A percentile compares a stretch with the other conserved stretches of the same genome.
phyloP scores from a whole-genome alignment of 2,113 vertebrate genomes.

The Crotophaga sulcirostris region DNA sequence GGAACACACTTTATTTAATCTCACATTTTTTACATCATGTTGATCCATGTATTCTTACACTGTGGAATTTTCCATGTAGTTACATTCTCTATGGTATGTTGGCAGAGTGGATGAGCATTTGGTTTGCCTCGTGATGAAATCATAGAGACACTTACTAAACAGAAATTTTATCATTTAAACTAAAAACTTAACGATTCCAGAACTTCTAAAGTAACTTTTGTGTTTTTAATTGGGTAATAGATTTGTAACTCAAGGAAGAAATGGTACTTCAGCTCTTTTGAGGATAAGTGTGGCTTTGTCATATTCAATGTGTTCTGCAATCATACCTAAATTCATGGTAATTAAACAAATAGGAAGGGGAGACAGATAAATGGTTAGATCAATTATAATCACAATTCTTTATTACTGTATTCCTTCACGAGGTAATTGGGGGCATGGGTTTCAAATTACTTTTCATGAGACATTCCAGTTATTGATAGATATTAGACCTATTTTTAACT shows the following conservation, averaged over 20 bases:
- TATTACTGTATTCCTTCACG: neutral
- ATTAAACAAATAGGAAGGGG: neutral
- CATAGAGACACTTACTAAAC: neutral
- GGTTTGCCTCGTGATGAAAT: neutral
- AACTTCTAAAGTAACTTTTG: neutral
- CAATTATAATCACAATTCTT: neutral
- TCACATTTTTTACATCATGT: neutral
- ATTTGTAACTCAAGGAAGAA: neutral
- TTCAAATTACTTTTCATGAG: neutral
- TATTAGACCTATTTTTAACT: neutral
- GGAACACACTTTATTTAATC: neutral
- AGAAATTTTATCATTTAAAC: neutral
- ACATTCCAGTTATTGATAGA: neutral
- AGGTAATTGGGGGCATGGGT: neutral
- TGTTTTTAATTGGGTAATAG: neutral
- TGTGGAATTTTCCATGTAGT: neutral
- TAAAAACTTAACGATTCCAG: neutral
- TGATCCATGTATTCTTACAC: neutral
- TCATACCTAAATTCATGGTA: neutral
- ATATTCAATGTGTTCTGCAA: neutral
- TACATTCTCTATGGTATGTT: neutral
- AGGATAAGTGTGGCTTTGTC: neutral
- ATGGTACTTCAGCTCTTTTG: neutral
- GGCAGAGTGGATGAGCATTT: neutral
- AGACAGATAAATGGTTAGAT: neutral